Base-by-base conservation (phyloP, 2,797 vertebrate genomes). In the Ctenochaetus hawaiiensis region DNA sequence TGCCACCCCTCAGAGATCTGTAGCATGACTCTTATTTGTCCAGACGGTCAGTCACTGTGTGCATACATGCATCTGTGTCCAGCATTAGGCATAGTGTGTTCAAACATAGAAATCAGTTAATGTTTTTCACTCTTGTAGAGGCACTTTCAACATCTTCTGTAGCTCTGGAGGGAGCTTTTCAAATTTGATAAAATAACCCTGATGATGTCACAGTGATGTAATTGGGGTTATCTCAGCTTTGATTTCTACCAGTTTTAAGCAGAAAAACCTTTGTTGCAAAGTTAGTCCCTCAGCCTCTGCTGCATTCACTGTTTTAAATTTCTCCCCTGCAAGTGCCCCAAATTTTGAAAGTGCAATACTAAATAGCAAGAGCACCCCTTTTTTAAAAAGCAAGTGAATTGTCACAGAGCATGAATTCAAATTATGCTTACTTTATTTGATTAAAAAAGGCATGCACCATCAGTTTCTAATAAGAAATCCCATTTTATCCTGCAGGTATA, bases 1-100 rank as follows among this genome's bases (percentile, higher is more conserved):
- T 94, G 91, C 74, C 96, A 98, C 75, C 96, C 97, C 0, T 92
- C 96, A 4, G 96, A 99, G 3, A 69, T 99, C 90, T 97, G 95
- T 77, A 96, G 97, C 83, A 92, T 99, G 79, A 95, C 94, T 37
- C 97, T 99, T n/a, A 97, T 99, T 76, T 99, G 97, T 87, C 98
- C 98, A 69, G 96, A 96, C 56, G 98, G 98, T 99, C 84, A 93
- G 96, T 94, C 4, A 20, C 2, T 44, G n/a, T 72, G 16, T 67
- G 14, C 30, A 1, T 68, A 18, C 41, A n/a, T 80, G 11, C 58
- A 39, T 67, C 57, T 65, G 52, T 67, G n/a, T 82, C 41, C 30
- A 34, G 30, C 30, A 34, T 14, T 43, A 4, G 3, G 30, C 30
- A 6, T 34, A 6, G 57, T 62, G 52, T 64, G n/a, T 82, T 6